These are phyloP conservation scores for Melinopterus prodromus DNA, from an alignment of 2,888 invertebrate genomes.

Conservation along the genomic window DNA sequence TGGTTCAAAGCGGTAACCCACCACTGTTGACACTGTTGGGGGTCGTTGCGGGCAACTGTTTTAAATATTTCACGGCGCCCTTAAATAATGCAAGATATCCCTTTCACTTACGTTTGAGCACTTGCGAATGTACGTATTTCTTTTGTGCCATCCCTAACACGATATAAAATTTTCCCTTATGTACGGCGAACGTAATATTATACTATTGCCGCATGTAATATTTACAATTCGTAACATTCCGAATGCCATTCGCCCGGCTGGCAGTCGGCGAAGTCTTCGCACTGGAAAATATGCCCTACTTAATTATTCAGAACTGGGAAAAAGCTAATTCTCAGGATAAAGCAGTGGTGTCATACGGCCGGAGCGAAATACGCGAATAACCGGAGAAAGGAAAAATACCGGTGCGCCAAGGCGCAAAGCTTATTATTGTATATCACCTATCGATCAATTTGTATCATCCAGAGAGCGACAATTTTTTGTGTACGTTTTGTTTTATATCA, in stretches of 20 bases:
- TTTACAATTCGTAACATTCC: constrained; percentile 4
- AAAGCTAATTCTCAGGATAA: constrained; percentile 24
- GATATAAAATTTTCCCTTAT: constrained; percentile 4
- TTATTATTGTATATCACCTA: not conserved
- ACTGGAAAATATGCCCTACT: constrained; percentile 17
- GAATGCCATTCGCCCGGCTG: not conserved
- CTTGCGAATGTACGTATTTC: not conserved
- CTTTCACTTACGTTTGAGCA: not conserved
- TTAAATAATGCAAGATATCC: constrained; percentile 4
- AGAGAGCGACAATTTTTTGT: not conserved
- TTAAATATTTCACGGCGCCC: not conserved
- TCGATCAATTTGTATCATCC: not conserved
- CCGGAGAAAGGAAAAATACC: not conserved
- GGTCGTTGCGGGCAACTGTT: not conserved
- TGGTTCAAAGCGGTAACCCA: not conserved
- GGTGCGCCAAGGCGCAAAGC: not conserved
- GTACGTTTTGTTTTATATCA: not conserved
- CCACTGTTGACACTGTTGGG: not conserved
- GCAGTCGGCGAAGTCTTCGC: constrained; percentile 10
- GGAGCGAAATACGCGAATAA: not conserved
- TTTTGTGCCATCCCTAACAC: not conserved
- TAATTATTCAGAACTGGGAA: constrained; percentile 24
- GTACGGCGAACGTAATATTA: not conserved
- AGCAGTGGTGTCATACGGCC: constrained; percentile 14
- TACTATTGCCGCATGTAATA: not conserved